These are phyloP conservation scores for Mirounga angustirostris DNA, from an alignment of 2,113 vertebrate genomes.

Conservation along the genomic window DNA sequence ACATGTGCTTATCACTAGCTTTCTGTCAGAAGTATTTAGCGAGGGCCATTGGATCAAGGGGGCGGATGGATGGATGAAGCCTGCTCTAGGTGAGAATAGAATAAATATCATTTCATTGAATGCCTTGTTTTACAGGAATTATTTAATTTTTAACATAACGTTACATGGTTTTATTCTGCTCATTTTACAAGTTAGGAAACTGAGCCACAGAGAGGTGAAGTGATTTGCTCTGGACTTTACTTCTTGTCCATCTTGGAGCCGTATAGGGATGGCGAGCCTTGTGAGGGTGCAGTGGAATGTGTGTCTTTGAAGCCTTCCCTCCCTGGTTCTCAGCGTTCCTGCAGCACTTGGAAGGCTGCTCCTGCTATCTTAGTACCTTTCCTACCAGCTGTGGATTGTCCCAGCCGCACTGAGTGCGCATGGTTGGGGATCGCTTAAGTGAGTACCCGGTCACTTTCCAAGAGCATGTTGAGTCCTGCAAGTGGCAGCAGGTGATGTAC, in stretches of 20 bases:
- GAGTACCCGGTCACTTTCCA: neutral
- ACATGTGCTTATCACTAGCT: neutral
- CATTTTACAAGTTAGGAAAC: neutral
- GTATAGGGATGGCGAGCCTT: neutral
- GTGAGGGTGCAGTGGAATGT: neutral
- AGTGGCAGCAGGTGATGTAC: neutral
- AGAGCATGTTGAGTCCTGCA: neutral
- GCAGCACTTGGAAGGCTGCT: neutral
- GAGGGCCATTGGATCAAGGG: neutral
- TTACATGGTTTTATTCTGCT: neutral
- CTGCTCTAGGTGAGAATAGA: neutral
- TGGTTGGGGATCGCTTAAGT: neutral
- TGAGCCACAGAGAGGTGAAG: neutral
- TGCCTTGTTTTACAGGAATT: neutral
- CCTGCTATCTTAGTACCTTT: neutral
- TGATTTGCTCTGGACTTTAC: neutral
- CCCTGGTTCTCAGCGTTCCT: neutral
- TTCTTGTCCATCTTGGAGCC: neutral
- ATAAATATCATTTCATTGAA: neutral
- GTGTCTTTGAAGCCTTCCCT: neutral
- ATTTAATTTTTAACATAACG: neutral
- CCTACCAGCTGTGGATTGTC: neutral
- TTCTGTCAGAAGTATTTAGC: neutral
- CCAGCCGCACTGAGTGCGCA: neutral
- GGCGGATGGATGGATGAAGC: neutral